These are phyloP conservation scores for Melanotaenia pygmaea DNA, from an alignment of 2,797 vertebrate genomes.

Conservation along the genomic window DNA sequence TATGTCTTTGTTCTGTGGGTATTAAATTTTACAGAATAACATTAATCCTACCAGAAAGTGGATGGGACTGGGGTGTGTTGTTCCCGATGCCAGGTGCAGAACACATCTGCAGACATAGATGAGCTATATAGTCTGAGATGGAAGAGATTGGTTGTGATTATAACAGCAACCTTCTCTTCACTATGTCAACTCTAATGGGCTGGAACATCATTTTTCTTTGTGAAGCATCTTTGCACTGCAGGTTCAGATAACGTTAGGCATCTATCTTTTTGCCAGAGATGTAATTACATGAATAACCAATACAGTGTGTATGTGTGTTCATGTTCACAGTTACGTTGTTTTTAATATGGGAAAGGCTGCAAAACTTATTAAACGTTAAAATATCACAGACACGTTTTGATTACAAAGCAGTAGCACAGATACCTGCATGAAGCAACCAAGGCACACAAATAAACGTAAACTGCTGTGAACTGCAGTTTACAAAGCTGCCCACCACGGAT, in stretches of 20 bases:
- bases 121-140: not conserved
- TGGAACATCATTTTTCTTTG: slow-evolving; percentile 1
- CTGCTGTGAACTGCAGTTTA: not conserved
- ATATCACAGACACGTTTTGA: not conserved
- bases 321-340: too few relatives aligned
- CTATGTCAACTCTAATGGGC: not conserved
- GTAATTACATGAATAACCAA: not conserved
- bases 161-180: not conserved
- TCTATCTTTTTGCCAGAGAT: not conserved
- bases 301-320: not conserved
- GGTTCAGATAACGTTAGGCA: not conserved
- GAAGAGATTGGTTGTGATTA: not conserved
- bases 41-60: not conserved
- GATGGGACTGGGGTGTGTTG: not conserved
- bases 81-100: not conserved
- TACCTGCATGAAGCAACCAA: too few relatives aligned
- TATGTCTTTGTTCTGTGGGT: not conserved
- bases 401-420: too few relatives aligned
- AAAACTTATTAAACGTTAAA: not conserved
- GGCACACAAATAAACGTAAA: not conserved
- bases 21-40: not conserved
- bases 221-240: not conserved
- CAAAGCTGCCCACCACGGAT: not conserved
- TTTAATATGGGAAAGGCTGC: not conserved
- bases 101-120: not conserved